Conservation (phyloP, 2,113 vertebrate species). For the Macroglossus sobrinus region DNA sequence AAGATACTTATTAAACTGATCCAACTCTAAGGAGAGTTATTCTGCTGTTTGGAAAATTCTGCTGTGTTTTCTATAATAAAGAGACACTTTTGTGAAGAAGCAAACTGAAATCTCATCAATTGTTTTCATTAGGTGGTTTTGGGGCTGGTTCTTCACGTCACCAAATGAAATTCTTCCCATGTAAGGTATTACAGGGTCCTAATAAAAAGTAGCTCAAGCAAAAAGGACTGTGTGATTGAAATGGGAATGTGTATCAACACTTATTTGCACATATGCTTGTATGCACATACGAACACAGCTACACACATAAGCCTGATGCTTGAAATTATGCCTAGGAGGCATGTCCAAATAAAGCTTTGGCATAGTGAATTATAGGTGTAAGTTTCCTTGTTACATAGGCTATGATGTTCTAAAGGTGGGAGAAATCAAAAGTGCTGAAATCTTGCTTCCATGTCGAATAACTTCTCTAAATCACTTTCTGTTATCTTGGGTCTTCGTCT, state of each 20-base stretch:
- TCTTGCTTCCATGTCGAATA: background rate
- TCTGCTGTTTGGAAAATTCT: background rate
- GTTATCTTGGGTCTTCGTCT: background rate
- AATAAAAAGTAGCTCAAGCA: background rate
- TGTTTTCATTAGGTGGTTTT: background rate
- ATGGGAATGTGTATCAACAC: background rate
- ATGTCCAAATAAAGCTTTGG: background rate
- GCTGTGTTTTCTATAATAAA: background rate
- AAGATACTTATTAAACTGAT: slow-evolving; percentile 4
- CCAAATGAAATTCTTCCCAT: background rate
- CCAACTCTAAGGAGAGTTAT: background rate
- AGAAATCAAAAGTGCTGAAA: background rate
- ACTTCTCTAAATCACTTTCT: background rate
- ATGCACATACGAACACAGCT: background rate
- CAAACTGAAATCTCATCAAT: background rate
- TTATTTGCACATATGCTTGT: background rate
- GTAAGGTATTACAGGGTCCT: background rate
- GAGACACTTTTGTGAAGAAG: background rate
- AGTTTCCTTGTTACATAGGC: background rate
- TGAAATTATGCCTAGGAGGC: background rate
- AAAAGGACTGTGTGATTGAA: background rate
- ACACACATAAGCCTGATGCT: background rate
- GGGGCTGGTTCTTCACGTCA: background rate
- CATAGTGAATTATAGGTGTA: background rate
- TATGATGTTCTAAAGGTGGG: background rate